phyloP scores from a whole-genome alignment of 2,888 invertebrate genomes.

The Eustalomyia histrio region DNA sequence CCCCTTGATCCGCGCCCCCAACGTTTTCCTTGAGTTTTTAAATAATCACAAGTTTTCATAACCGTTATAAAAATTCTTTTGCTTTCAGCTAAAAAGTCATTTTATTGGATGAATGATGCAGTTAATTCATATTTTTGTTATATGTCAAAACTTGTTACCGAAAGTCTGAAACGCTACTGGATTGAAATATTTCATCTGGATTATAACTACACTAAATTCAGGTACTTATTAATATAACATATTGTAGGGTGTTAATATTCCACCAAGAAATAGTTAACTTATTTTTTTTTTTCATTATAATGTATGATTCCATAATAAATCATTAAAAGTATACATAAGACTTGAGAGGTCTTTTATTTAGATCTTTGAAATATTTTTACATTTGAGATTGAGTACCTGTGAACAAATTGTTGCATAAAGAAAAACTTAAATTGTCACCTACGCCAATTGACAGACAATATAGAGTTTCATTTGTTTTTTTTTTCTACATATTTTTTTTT shows the following conservation, averaged over 20 bases:
- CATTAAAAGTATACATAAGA: constrained; percentile 52
- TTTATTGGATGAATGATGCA: no score
- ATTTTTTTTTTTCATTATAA: constrained; percentile 12
- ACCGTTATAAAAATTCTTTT: no score
- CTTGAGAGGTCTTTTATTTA: constrained; percentile 47
- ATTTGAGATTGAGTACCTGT: constrained; percentile 54
- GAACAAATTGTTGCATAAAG: constrained; percentile 43
- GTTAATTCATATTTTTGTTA: no score
- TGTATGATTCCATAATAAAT: constrained; percentile 57
- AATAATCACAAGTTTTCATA: no score
- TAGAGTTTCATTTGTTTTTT: constrained; percentile 10
- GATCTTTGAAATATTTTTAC: constrained; percentile 21
- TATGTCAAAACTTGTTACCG: no score
- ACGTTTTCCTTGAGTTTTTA: no score
- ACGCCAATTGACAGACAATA: constrained; percentile 43
- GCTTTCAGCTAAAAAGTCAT: no score
- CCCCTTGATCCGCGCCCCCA: no score
- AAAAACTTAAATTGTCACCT: constrained; percentile 49
- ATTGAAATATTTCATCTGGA: no score
- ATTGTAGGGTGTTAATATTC: not conserved
- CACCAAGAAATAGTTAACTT: not conserved
- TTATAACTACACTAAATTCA: no score
- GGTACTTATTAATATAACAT: no score
- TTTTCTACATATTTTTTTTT: not conserved
- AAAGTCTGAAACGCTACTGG: no score